Evolutionary conservation across 2,888 invertebrate genomes (phyloP), one percentile per base, ranked within the genome.

Genomic region (Dorcus parallelipipedus): DNA sequence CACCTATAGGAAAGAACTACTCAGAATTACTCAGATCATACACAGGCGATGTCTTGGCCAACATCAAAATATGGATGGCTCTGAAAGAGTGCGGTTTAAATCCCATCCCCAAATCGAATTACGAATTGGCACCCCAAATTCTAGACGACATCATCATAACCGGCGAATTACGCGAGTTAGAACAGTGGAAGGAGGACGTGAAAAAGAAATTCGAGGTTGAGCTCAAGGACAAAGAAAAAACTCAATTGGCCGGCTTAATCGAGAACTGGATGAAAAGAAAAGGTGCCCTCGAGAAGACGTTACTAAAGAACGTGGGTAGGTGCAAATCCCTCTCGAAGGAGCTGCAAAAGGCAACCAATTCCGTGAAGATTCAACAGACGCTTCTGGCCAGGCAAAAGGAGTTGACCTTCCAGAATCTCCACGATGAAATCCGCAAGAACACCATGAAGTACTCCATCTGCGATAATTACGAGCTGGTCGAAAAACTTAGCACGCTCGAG

Each of bases 101-200:
- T 8, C 60, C 56, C 4, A 20, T 61, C n/a, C 55, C 60, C 1
- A 50, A 54, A 10, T 60, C 54, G 9, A 56, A 58, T 6, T 60
- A 59, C 23, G 67, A 69, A 33, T 56, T 73, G 10, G 58, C 62
- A 17, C 78, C 77, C 2, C 67, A 70, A 6, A 67, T 77, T 38
- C 52, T 77, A 5, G 76, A 76, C 52, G 77, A 77, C 54, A 59
- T 70, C n/a, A 68, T 80, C 60, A 78, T 79, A 0, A 76, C 81
- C 20, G 84, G 83, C 73, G 83, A 85, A 65, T 82, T 89, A 0
- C 81, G 85, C 39, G 88, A 89, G 61, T 76, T 91, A 1, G 88
- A 88, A 69, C 84, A 84, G 23, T 91, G 91, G 90, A 91, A 89
- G 70, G 83, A 85, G 61, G 80, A 82, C 26, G 86, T 89, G 68